A percentile compares a stretch with the other conserved stretches of the same genome.
phyloP scores from a whole-genome alignment of 2,888 invertebrate species.

The Pilophorus perplexus region DNA sequence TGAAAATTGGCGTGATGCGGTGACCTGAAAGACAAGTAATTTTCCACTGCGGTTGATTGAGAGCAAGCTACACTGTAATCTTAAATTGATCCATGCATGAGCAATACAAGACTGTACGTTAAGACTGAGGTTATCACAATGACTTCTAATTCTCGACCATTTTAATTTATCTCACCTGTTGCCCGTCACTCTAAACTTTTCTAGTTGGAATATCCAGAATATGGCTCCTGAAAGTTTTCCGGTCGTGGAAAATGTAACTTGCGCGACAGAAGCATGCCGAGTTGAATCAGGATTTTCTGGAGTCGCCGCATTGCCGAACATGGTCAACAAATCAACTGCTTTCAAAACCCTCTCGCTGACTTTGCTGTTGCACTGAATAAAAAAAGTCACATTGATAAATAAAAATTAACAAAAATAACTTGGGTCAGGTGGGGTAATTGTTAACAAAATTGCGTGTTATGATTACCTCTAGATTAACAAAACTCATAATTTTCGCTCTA shows the following conservation, averaged over 20 bases:
- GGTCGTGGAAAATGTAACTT: constrained; percentile 77
- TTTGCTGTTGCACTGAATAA: constrained; percentile 24
- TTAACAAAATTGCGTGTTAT: no score
- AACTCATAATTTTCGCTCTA: no score
- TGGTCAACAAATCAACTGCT: constrained; percentile 69
- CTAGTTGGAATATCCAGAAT: constrained; percentile 80
- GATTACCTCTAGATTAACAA: no score
- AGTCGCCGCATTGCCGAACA: constrained; percentile 80
- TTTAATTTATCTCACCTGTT: constrained; percentile 50
- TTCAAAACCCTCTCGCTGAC: constrained; percentile 62
- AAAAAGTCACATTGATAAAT: no score
- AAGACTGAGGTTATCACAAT: no score
- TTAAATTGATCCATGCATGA: constrained; percentile 26
- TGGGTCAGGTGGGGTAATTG: no score
- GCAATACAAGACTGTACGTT: background rate
- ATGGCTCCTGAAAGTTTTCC: constrained; percentile 87
- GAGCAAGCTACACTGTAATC: no score
- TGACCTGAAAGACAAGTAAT: constrained; percentile 40
- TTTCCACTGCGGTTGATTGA: no score
- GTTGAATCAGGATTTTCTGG: constrained; percentile 83
- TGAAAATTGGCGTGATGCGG: constrained; percentile 74
- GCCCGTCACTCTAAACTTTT: constrained; percentile 81
- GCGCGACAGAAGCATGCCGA: constrained; percentile 73
- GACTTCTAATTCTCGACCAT: no score
- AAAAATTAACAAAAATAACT: no score